Evolutionary conservation across 2,113 vertebrate species (phyloP).

Genomic region (Phyllostomus discolor): DNA sequence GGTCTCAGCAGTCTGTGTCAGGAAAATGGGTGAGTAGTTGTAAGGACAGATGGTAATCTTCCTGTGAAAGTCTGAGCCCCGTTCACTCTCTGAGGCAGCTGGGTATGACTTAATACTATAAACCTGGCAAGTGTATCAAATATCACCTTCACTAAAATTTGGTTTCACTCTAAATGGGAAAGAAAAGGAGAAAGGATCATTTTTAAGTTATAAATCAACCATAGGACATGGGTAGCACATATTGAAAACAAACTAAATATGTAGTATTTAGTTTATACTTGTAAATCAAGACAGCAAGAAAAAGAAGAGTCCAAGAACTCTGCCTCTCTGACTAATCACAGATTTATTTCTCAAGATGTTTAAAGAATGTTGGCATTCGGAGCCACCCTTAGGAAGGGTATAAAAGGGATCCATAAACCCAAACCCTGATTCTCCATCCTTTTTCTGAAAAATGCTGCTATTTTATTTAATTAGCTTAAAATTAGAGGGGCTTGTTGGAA

Average conservation of each 20-base stretch:
- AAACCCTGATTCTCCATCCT: not conserved
- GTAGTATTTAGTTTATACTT: not conserved
- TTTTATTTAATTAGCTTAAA: not conserved
- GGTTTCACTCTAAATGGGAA: slow-evolving; percentile 1
- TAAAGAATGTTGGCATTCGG: not conserved
- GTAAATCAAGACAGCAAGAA: not conserved
- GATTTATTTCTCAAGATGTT: not conserved
- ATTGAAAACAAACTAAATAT: not conserved
- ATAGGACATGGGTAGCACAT: not conserved
- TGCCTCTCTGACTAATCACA: not conserved
- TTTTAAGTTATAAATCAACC: not conserved
- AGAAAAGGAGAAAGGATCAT: not conserved
- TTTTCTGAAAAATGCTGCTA: not conserved
- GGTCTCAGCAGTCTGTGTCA: not conserved
- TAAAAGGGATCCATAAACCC: not conserved
- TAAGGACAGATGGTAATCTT: not conserved
- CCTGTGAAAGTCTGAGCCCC: not conserved
- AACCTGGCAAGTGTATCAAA: not conserved
- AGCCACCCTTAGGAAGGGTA: not conserved
- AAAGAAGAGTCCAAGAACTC: not conserved
- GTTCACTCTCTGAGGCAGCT: not conserved
- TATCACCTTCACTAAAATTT: not conserved
- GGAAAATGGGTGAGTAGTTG: not conserved
- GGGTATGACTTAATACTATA: slow-evolving; percentile 11
- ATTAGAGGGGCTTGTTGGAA: not conserved